These are phyloP conservation scores for Numenius phaeopus DNA, from an alignment of 2,797 vertebrate species.

Conservation along the genomic window DNA sequence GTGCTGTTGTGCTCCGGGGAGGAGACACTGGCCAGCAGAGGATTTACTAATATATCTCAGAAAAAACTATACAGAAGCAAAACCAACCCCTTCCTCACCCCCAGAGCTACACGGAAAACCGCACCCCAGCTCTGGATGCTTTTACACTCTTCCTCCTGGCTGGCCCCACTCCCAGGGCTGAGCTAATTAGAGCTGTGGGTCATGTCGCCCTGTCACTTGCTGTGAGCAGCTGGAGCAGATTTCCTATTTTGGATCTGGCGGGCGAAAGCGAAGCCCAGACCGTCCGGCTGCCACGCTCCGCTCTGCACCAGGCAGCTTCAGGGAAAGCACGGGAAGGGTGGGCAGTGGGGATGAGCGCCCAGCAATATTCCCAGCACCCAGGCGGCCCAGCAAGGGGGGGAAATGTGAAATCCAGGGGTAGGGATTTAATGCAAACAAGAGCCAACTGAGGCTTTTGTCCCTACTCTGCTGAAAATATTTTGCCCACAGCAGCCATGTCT, in stretches of 20 bases:
- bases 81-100: background rate
- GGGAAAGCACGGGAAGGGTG: background rate
- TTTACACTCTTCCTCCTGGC: background rate
- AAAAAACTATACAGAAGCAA: background rate
- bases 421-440: background rate
- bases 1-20: background rate
- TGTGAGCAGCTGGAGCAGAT: slow-evolving; percentile 3
- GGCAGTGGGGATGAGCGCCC: accelerated
- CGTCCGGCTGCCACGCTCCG: accelerated
- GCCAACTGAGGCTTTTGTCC: background rate
- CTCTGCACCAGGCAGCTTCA: accelerated
- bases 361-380: accelerated
- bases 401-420: background rate
- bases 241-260: slow-evolving; percentile 51
- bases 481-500: accelerated
- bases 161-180: background rate
- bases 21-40: background rate
- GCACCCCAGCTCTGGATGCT: background rate
- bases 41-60: background rate
- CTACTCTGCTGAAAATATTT: background rate
- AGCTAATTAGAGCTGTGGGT: background rate
- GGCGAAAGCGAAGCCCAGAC: background rate
- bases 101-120: background rate
- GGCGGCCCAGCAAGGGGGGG: background rate
- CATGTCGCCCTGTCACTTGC: background rate